Conservation (phyloP, 2,113 vertebrate genomes). For the Gadus macrocephalus region DNA sequence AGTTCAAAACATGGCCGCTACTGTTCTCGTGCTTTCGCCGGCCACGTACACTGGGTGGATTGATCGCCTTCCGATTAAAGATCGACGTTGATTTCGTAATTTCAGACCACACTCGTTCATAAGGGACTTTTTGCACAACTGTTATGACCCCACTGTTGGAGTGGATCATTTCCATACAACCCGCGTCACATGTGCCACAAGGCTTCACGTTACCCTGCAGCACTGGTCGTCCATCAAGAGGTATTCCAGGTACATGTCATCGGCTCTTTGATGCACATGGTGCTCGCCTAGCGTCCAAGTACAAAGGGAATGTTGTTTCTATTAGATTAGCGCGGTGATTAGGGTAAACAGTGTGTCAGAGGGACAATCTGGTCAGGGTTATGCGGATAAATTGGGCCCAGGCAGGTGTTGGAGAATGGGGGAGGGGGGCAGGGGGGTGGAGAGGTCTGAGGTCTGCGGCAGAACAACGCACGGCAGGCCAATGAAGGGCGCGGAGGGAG, state of each 20-base stretch:
- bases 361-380: conserved; percentile 41
- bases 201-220: background rate
- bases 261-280: conserved; percentile 41
- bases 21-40: background rate
- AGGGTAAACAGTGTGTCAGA: conserved; percentile 53
- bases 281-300: conserved; percentile 32
- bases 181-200: background rate
- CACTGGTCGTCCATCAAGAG: conserved; percentile 27
- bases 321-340: conserved; percentile 58
- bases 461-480: conserved; percentile 57
- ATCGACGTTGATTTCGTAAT: background rate
- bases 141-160: background rate
- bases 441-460: conserved; percentile 35
- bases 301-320: conserved; percentile 50
- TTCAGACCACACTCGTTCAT: too few species aligned
- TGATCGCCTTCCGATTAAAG: background rate
- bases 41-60: background rate
- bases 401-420: conserved; percentile 53
- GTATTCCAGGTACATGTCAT: conserved; percentile 29
- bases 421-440: conserved; percentile 13
- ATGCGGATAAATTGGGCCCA: conserved; percentile 40
- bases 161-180: background rate
- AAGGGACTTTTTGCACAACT: background rate
- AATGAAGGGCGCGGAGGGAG: conserved; percentile 39
- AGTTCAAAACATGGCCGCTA: background rate